Evolutionary conservation across 2,888 invertebrate species (phyloP).

Genomic region (Cynaeus angustus): DNA sequence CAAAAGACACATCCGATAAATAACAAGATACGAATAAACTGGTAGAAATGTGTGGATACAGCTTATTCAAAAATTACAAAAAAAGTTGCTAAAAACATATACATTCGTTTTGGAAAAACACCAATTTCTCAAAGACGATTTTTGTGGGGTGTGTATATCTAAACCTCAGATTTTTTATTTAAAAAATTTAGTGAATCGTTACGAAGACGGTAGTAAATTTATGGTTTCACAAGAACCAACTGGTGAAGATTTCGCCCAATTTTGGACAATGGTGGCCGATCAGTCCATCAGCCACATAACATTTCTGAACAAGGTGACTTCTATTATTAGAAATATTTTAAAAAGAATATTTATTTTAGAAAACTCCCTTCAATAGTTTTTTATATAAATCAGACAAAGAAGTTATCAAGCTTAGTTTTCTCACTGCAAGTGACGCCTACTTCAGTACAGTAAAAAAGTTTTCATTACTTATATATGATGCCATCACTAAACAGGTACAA

Average conservation of each 20-base stretch:
- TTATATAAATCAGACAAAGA: too few relatives aligned
- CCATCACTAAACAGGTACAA: background rate
- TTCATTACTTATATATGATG: background rate
- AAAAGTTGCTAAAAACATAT: too few relatives aligned
- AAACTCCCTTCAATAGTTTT: too few relatives aligned
- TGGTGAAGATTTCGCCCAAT: background rate
- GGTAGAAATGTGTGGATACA: too few relatives aligned
- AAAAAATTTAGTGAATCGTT: conserved; percentile 1
- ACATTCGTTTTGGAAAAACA: too few relatives aligned
- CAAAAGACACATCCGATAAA: too few relatives aligned
- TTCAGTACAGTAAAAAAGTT: background rate
- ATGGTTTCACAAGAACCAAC: conserved; percentile 9
- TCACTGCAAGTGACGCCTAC: background rate
- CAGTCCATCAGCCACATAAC: background rate
- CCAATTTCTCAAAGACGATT: too few relatives aligned
- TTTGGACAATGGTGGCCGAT: conserved; percentile 7
- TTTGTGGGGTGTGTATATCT: too few relatives aligned
- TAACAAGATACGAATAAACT: too few relatives aligned
- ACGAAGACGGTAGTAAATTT: background rate
- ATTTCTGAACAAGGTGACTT: conserved; percentile 2
- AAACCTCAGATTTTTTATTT: background rate
- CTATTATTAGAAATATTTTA: too few relatives aligned
- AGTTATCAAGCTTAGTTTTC: background rate
- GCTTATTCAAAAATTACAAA: too few relatives aligned
- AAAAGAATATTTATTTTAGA: too few relatives aligned